Evolutionary conservation across 1,140 invertebrate species (phyloP).

Genomic region (Chelonus insularis): DNA sequence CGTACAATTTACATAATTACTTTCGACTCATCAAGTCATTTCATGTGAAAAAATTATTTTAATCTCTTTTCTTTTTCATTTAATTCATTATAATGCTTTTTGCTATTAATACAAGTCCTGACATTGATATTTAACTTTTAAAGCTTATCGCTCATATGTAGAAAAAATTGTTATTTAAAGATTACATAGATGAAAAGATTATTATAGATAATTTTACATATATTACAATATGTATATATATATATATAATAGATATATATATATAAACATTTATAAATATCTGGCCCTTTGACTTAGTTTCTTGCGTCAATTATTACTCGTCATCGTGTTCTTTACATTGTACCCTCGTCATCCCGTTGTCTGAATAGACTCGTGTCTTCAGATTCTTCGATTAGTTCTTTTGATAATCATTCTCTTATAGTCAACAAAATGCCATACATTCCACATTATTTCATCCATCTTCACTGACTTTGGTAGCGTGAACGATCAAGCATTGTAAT

Average conservation of each 20-base stretch:
- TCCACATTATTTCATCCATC: slow-evolving; percentile 12
- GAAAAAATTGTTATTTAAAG: neutral
- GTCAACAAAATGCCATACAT: neutral
- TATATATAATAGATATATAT: no score
- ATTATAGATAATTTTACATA: slow-evolving; percentile 10
- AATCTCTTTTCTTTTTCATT: no score
- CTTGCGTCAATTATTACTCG: no score
- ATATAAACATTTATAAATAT: no score
- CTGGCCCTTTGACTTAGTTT: no score
- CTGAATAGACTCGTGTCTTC: slow-evolving; percentile 12
- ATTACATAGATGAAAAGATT: neutral
- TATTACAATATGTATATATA: no score
- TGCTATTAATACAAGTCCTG: slow-evolving; percentile 9
- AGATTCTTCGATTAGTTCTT: neutral
- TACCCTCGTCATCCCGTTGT: slow-evolving; percentile 26
- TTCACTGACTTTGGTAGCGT: slow-evolving; percentile 20
- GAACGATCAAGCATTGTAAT: neutral
- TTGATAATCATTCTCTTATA: slow-evolving; percentile 10
- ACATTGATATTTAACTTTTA: slow-evolving; percentile 7
- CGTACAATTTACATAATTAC: neutral
- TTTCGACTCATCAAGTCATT: no score
- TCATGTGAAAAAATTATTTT: no score
- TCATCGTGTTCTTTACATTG: neutral
- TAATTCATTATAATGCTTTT: no score
- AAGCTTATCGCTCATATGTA: slow-evolving; percentile 6